Base-by-base conservation (phyloP, 2,888 invertebrate species). In the Chelonus formosanus region DNA sequence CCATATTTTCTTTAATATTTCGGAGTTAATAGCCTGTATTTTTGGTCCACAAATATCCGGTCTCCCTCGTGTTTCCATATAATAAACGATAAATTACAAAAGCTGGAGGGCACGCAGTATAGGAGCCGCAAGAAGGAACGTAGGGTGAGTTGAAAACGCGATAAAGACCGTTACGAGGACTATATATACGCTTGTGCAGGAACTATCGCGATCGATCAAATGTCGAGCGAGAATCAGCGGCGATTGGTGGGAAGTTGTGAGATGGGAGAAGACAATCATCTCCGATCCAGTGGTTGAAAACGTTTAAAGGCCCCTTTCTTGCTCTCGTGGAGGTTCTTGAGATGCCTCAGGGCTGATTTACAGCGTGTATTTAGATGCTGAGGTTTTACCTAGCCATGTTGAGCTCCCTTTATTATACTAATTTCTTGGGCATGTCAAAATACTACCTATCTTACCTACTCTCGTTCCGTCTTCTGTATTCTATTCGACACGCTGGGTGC, bases 341-440 rank as follows among this genome's bases (percentile, higher is more conserved):
- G 67, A 52, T 44, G 63, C 68, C 68, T 66, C 61, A 64, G 55
- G 70, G 68, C 65, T 71, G 78, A 83, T 83, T 83, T 82, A 83
- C 80, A 79, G 76, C 80, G 79, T 80, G 80, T 80, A 79, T 80
- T 82, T 81, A 79, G 81, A 79, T 76, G 75, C 76, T 78, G 74
- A 72, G 74, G 73, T 71, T 74, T 72, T 72, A 74, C 75, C 76
- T 71, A 20, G 20, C 20, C 20, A 70, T 68, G 67, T 67, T 34
- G 60, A 43, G 53, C 64, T 44, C 44, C 62, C 67, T 81, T 83
- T 83, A 83, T 83, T 81, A 83, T 83, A 81, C 81, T 82, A 83
- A 83, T 83, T 82, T 82, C 79, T 77, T 74, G 80, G 77, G 75
- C 73, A 78, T 78, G 83, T 83, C 82, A 83, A 83, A 82, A 81